Conservation (phyloP, 2,888 invertebrate species). For the Lamproptera curius region DNA sequence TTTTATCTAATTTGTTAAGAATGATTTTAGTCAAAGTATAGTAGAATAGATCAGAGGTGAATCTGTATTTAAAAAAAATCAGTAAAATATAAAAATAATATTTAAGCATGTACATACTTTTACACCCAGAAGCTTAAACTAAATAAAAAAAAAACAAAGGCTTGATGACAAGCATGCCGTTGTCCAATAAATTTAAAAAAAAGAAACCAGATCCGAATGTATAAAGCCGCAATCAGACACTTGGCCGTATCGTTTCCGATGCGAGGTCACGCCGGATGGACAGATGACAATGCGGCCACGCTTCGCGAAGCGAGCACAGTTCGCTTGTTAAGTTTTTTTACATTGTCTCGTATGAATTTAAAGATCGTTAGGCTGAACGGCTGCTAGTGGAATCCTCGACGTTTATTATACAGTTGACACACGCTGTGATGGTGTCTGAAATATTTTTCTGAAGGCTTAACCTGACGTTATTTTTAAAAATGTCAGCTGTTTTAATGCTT, state of each 20-base stretch:
- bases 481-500: too few species aligned
- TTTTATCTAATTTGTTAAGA: too few species aligned
- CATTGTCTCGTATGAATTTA: too few species aligned
- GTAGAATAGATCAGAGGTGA: too few species aligned
- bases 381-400: too few species aligned
- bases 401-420: too few species aligned
- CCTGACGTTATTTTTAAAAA: too few species aligned
- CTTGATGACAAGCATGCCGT: constrained; percentile 6
- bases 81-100: neutral
- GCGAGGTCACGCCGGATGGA: constrained; percentile 31
- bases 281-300: constrained; percentile 39
- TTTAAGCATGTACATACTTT: neutral
- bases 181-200: constrained; percentile 5
- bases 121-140: neutral
- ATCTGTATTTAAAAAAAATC: neutral
- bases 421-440: too few species aligned
- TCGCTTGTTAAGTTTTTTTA: constrained; percentile 12
- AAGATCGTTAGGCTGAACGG: too few species aligned
- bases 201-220: constrained; percentile 24
- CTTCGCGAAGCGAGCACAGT: constrained; percentile 28
- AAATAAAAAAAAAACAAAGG: neutral
- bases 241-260: constrained; percentile 29
- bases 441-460: too few species aligned
- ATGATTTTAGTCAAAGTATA: too few species aligned
- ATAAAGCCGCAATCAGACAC: constrained; percentile 25